Evolutionary conservation across 1,140 invertebrate species (phyloP).

Genomic region (Papilio polyxenes): DNA sequence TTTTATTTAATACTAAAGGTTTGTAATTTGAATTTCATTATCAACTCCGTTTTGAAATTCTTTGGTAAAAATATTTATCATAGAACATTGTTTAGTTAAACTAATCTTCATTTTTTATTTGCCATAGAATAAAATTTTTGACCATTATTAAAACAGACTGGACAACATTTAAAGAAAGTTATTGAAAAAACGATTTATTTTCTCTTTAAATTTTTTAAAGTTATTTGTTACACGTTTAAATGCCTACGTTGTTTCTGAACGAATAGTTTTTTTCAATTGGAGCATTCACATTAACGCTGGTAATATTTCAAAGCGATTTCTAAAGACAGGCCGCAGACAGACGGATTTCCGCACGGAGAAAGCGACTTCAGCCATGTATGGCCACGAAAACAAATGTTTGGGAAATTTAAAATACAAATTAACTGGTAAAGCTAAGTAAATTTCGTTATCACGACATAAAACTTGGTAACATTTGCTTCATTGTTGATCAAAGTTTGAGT

Average conservation of each 20-base stretch:
- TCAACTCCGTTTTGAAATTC: not conserved
- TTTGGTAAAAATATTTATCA: too few relatives aligned
- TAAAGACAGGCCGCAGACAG: constrained; percentile 34
- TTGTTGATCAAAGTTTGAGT: too few relatives aligned
- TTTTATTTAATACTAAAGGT: not conserved
- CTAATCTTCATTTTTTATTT: too few relatives aligned
- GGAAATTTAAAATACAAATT: not conserved
- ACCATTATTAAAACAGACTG: not conserved
- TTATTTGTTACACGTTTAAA: not conserved
- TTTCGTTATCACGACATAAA: too few relatives aligned
- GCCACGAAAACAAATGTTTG: constrained; percentile 45
- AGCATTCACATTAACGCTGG: constrained; percentile 22
- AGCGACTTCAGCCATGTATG: constrained; percentile 20
- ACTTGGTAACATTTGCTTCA: too few relatives aligned
- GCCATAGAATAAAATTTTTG: not conserved
- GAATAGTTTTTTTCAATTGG: constrained; percentile 18
- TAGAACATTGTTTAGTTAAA: too few relatives aligned
- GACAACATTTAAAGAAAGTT: not conserved
- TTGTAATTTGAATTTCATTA: not conserved
- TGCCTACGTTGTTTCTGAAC: not conserved
- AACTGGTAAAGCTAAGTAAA: too few relatives aligned
- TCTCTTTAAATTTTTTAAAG: not conserved
- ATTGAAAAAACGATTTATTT: not conserved
- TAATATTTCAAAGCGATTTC: constrained; percentile 35
- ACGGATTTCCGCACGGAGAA: constrained; percentile 30